Evolutionary conservation across 2,888 invertebrate genomes (phyloP).

Genomic region (Chaitophorus viminalis): DNA sequence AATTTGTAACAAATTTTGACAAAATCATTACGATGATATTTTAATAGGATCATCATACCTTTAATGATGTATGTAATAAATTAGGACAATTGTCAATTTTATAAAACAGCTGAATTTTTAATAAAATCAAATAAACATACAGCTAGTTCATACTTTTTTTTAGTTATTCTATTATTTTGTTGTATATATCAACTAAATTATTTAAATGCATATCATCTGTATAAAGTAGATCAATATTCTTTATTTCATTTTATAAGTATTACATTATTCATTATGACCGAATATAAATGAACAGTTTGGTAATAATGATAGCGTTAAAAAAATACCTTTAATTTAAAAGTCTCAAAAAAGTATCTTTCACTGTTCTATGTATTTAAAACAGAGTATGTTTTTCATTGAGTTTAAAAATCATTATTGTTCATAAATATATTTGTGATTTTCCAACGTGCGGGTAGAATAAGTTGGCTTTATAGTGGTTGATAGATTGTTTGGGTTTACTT

Average conservation of each 20-base stretch:
- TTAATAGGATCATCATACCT: no score
- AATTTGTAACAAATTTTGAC: no score
- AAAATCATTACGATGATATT: no score
- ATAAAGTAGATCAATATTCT: slow-evolving; percentile 2
- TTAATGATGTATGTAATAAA: no score
- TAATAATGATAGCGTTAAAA: not conserved
- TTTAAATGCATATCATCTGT: not conserved
- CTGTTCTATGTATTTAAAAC: not conserved
- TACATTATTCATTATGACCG: slow-evolving; percentile 3
- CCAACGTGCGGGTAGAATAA: not conserved
- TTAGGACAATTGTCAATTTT: no score
- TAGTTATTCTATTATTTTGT: not conserved
- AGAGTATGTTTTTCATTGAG: not conserved
- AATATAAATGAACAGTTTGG: no score
- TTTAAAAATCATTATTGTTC: slow-evolving; percentile 14
- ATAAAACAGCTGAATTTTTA: no score
- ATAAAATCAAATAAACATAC: no score
- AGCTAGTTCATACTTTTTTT: no score
- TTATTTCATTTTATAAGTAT: not conserved
- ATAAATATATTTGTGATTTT: not conserved
- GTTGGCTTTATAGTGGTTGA: slow-evolving; percentile 19
- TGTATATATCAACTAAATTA: not conserved
- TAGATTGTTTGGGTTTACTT: slow-evolving; percentile 47
- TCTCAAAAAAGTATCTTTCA: not conserved
- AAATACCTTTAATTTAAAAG: not conserved